Conservation (phyloP, 2,113 vertebrate species). For the Hemibagrus wyckioides region DNA sequence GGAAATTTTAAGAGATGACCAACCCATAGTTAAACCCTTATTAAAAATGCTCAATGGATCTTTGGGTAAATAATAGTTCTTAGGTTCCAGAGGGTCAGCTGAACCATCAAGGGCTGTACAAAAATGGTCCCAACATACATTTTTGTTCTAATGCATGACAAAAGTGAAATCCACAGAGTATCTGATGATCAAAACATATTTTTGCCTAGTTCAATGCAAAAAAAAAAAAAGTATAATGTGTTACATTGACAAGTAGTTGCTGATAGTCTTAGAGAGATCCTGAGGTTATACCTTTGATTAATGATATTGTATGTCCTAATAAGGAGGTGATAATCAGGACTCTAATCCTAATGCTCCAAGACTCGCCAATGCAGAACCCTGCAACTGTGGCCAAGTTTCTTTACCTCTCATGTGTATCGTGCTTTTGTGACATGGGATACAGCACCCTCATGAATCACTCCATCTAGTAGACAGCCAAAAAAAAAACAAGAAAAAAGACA, state of each 20-base stretch:
- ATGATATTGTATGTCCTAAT: slow-evolving; percentile 65
- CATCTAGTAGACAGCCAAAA: slow-evolving; percentile 44
- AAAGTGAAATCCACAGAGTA: background rate
- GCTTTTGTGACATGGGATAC: slow-evolving; percentile 79
- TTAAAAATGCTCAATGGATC: background rate
- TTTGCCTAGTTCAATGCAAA: background rate
- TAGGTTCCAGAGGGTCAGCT: background rate
- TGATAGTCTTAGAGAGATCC: background rate
- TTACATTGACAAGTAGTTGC: background rate
- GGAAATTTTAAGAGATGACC: background rate
- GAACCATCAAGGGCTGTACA: background rate
- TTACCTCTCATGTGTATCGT: slow-evolving; percentile 71
- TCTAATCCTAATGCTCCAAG: slow-evolving; percentile 61
- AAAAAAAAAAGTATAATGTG: background rate
- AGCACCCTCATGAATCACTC: slow-evolving; percentile 63
- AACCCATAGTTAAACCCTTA: background rate
- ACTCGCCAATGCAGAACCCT: slow-evolving; percentile 67
- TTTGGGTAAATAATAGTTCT: background rate
- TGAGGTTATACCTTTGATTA: slow-evolving; percentile 59
- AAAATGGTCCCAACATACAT: no score
- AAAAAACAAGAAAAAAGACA: slow-evolving; percentile 21
- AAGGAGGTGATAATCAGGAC: slow-evolving; percentile 66
- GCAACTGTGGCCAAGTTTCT: slow-evolving; percentile 69
- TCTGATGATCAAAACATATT: background rate
- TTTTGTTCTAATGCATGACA: background rate